Base-by-base conservation (phyloP, 2,888 invertebrate species). In the Caprella mutica region DNA sequence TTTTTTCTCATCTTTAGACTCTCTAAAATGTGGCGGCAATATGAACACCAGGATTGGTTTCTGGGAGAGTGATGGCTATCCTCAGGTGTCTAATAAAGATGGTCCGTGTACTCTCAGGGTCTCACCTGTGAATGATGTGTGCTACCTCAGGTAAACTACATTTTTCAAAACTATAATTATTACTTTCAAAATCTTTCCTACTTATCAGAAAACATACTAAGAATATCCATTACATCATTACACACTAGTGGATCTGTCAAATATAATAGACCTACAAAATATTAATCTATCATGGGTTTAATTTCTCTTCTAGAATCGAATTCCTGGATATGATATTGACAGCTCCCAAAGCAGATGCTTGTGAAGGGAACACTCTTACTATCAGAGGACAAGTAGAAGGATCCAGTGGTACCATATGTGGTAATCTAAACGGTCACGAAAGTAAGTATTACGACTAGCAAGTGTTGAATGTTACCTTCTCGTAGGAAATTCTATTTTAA, bases 311-410 rank as follows among this genome's bases (percentile, higher is more conserved):
- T 30, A 48, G 48, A 30, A 24, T 17, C 5, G 48, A 48, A 30
- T 48, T 48, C 14, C 4, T 29, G 17, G 48, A 48, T 30, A 27
- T 21, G 14, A 21, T 48, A 21, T 21, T 48, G 26, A 48, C 48
- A 19, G 24, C 48, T 9, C 48, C 48, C 2, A 21, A 24, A 17
- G 48, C 30, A n/a, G 48, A 48, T 2, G 30, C 21, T 19, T 48
- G 48, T 17, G 48, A 48, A 21, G 48, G 48, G n/a, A 48, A 48
- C 30, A 29, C 30, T 21, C 48, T 48, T 30, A 48, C 48, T 21
- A 48, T 48, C 48, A 19, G 5, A 17, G 48, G 48, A 19, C 48
- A 48, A 21, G 30, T 21, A 3, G 48, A 48, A 30, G 48, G 48
- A 2, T 30, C 29, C 30, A 48, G 48, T 21, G 48, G 48, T 30